A percentile compares a stretch with the other conserved stretches of the same genome.
These are phyloP conservation scores for Myiagra hebetior DNA, from an alignment of 2,113 vertebrate species.

Conservation along the genomic window DNA sequence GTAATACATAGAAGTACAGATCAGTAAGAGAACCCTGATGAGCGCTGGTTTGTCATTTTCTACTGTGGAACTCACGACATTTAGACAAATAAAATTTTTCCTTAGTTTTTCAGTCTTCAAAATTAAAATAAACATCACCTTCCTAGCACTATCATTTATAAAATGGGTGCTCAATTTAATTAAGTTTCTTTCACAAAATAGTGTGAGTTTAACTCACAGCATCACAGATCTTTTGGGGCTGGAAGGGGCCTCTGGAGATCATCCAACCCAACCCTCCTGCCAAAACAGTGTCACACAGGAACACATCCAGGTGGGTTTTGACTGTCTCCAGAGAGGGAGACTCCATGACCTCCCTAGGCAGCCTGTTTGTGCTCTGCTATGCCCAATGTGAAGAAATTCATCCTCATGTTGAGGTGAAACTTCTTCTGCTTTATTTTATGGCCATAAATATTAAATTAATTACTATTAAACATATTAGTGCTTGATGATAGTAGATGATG, in stretches of 20 bases:
- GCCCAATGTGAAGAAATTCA: background rate
- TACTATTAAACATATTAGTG: background rate
- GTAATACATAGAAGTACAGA: background rate
- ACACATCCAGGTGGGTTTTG: background rate
- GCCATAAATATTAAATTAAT: background rate
- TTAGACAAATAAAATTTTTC: background rate
- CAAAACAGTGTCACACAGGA: background rate
- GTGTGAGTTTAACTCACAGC: background rate
- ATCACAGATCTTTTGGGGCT: background rate
- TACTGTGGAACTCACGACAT: background rate
- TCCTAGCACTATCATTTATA: background rate
- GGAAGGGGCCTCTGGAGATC: background rate
- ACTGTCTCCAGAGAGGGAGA: background rate
- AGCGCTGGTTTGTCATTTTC: background rate
- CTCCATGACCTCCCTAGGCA: background rate
- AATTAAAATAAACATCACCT: background rate
- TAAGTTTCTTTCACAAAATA: background rate
- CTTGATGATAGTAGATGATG: background rate
- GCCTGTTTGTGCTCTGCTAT: background rate
- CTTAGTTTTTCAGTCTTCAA: background rate
- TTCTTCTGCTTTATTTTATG: background rate
- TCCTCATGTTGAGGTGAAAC: background rate
- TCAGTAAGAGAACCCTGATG: background rate
- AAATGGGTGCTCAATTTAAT: background rate
- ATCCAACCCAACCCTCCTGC: rapidly evolving